Conservation (phyloP, 2,797 vertebrate species). For the Sebastes aleutianus region DNA sequence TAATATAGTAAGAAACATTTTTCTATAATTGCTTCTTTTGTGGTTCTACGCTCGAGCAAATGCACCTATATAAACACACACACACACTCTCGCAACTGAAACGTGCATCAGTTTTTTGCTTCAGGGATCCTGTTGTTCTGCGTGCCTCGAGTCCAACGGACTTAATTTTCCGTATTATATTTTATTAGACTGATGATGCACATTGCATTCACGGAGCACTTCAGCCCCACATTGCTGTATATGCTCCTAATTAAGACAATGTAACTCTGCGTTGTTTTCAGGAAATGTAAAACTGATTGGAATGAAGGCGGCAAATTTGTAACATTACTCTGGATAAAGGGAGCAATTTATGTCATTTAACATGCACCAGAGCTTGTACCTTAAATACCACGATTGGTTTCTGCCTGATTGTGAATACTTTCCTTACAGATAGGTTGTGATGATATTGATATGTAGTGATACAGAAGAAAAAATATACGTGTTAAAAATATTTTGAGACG, state of each 20-base stretch:
- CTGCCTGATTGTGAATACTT: neutral
- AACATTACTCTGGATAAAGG: conserved; percentile 28
- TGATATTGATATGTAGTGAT: neutral
- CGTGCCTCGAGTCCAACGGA: conserved; percentile 56
- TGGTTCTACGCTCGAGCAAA: conserved; percentile 12
- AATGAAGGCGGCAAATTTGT: conserved; percentile 31
- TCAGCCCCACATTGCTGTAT: conserved; percentile 51
- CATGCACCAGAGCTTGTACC: neutral
- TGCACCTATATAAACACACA: conserved; percentile 23
- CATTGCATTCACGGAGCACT: conserved; percentile 58
- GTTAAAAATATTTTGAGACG: neutral
- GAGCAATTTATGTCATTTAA: conserved; percentile 25
- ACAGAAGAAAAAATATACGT: neutral
- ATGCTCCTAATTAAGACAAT: conserved; percentile 62
- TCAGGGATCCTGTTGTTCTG: conserved; percentile 50
- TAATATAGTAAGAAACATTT: conserved; percentile 41
- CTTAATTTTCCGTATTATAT: conserved; percentile 64
- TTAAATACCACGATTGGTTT: neutral
- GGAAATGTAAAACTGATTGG: conserved; percentile 55
- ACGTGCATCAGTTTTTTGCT: conserved; percentile 32
- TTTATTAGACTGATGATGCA: conserved; percentile 70
- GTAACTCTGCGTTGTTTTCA: conserved; percentile 40
- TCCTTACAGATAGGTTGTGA: neutral
- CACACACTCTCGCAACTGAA: conserved; percentile 3
- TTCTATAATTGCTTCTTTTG: conserved; percentile 51